These are phyloP conservation scores for Daptonema setosum DNA, from an alignment of 2,888 invertebrate genomes.

Conservation along the genomic window DNA sequence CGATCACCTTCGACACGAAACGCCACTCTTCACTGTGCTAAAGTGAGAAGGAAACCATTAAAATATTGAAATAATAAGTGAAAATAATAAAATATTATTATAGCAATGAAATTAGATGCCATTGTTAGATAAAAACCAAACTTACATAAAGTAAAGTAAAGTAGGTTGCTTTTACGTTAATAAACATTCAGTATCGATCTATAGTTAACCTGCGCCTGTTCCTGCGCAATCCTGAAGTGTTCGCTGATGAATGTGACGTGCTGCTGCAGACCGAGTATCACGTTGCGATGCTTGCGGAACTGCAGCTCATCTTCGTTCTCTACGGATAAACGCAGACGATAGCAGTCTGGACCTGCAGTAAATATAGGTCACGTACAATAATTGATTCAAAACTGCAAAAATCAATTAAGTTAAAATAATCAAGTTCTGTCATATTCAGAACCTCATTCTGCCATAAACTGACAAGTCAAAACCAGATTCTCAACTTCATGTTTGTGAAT, in stretches of 20 bases:
- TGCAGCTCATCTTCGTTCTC: not conserved
- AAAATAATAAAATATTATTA: not conserved
- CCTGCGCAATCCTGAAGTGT: constrained; percentile 5
- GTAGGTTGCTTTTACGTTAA: too few relatives aligned
- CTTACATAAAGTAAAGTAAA: too few relatives aligned
- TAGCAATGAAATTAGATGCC: too few relatives aligned
- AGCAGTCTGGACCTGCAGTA: not conserved
- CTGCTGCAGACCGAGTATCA: constrained; percentile 2
- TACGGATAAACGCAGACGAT: not conserved
- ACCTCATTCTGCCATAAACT: too few relatives aligned
- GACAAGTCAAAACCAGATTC: too few relatives aligned
- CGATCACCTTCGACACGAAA: not conserved
- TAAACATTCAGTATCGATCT: too few relatives aligned
- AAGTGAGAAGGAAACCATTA: not conserved
- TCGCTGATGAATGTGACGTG: constrained; percentile 6
- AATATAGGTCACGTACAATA: too few relatives aligned
- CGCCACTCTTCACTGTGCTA: constrained; percentile 1
- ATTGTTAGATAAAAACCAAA: too few relatives aligned
- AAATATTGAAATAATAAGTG: not conserved
- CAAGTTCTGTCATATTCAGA: too few relatives aligned
- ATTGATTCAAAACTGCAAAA: too few relatives aligned
- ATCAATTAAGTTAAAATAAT: too few relatives aligned
- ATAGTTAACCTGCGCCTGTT: constrained; percentile 8
- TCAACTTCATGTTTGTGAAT: too few relatives aligned
- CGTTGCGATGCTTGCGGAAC: not conserved